Conservation (phyloP, 35 echinoderm and acorn worm species). For the Stichopus chloronotus region DNA sequence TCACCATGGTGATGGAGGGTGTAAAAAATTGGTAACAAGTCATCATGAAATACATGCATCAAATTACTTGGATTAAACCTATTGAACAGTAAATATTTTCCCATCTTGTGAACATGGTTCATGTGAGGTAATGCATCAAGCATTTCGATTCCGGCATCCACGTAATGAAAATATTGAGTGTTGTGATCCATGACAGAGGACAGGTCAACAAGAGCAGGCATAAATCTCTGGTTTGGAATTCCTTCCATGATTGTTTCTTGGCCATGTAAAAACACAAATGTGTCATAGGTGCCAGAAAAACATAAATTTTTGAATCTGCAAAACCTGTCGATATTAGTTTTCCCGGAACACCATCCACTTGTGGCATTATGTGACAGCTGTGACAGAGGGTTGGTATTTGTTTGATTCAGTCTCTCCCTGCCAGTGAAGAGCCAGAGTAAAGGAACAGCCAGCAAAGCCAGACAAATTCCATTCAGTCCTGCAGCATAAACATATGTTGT, state of each 20-base stretch:
- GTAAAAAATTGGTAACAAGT: slow-evolving; percentile 83
- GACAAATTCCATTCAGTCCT: neutral
- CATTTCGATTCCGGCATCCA: slow-evolving; percentile 51
- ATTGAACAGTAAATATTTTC: slow-evolving; percentile 85
- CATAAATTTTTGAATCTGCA: slow-evolving; percentile 92
- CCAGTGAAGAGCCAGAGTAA: slow-evolving; percentile 11
- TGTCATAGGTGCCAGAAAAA: slow-evolving; percentile 59
- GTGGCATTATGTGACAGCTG: neutral
- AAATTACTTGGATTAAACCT: slow-evolving; percentile 87
- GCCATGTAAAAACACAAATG: slow-evolving; percentile 82
- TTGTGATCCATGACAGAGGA: slow-evolving; percentile 93
- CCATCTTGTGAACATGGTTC: slow-evolving; percentile 25
- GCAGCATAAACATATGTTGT: neutral
- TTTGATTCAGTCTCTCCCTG: neutral
- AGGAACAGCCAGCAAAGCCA: slow-evolving; percentile 3
- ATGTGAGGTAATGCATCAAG: slow-evolving; percentile 36
- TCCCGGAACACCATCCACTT: slow-evolving; percentile 81
- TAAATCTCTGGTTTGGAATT: slow-evolving; percentile 68
- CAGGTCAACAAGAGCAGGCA: slow-evolving; percentile 85
- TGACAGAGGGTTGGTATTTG: neutral
- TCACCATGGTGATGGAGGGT: slow-evolving; percentile 59
- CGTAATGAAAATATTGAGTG: slow-evolving; percentile 94
- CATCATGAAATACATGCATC: slow-evolving; percentile 98
- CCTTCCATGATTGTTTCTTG: slow-evolving; percentile 63
- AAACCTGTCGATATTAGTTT: slow-evolving; percentile 71